A percentile compares a stretch with the other conserved stretches of the same genome.
Evolutionary conservation across 1,140 invertebrate genomes (phyloP).

Genomic region (Batillaria attramentaria): DNA sequence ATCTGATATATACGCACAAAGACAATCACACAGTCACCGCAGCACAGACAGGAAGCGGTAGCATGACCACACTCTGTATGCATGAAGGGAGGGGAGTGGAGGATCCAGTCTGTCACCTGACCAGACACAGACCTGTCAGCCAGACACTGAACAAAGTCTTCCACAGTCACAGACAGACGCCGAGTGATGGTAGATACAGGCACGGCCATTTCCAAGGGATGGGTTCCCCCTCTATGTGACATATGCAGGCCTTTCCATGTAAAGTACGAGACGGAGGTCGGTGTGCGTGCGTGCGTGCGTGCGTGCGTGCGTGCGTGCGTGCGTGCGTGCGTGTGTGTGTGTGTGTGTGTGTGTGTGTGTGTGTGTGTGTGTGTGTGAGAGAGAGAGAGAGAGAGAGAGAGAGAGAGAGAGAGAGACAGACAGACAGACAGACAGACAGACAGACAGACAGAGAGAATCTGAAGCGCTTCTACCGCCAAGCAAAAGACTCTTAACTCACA

Average conservation of each 20-base stretch:
- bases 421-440: background rate
- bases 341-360: background rate
- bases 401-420: conserved; percentile 1
- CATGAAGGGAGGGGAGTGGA: no score
- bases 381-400: background rate
- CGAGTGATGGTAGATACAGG: background rate
- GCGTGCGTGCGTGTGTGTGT: background rate
- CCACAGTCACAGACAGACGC: no score
- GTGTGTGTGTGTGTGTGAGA: background rate
- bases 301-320: background rate
- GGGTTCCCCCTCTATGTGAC: background rate
- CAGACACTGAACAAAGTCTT: no score
- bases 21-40: no score
- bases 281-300: background rate
- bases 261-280: background rate
- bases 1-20: no score
- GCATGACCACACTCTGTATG: no score
- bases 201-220: background rate
- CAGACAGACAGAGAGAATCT: background rate
- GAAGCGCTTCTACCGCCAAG: no score
- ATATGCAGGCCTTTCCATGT: background rate
- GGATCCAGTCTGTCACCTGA: background rate
- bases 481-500: no score
- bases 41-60: no score
- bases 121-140: no score